Conservation (phyloP, 2,797 vertebrate genomes). For the Percopsis omiscomaycus region DNA sequence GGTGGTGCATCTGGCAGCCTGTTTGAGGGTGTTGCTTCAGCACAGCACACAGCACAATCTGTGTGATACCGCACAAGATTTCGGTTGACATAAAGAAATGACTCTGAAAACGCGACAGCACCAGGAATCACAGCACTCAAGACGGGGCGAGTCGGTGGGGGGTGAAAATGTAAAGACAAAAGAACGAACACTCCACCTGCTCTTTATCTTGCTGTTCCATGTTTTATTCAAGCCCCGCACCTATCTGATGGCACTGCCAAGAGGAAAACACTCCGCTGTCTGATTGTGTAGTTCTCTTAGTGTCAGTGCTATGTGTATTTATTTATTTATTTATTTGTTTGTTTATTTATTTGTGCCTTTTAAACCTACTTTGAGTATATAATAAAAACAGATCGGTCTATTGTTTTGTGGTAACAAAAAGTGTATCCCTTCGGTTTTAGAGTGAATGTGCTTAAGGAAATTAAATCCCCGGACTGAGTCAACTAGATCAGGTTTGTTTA, state of each 20-base stretch:
- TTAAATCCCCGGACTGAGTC: slow-evolving; percentile 5
- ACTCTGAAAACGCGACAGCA: slow-evolving; percentile 21
- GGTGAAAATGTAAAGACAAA: not conserved
- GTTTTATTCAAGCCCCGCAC: slow-evolving; percentile 40
- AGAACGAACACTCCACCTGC: slow-evolving; percentile 9
- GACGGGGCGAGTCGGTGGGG: slow-evolving; percentile 1
- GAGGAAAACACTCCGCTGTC: slow-evolving; percentile 41
- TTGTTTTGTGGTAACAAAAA: slow-evolving; percentile 39
- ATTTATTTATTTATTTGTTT: slow-evolving; percentile 26
- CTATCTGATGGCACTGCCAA: slow-evolving; percentile 35
- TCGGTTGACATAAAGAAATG: slow-evolving; percentile 33
- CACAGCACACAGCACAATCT: slow-evolving; percentile 27
- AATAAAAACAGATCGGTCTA: slow-evolving; percentile 39
- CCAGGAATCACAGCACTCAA: slow-evolving; percentile 9
- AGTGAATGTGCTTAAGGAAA: slow-evolving; percentile 13
- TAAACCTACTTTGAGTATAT: slow-evolving; percentile 32
- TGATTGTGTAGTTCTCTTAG: slow-evolving; percentile 49
- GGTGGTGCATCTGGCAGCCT: slow-evolving; percentile 13
- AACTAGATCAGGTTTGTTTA: slow-evolving; percentile 32
- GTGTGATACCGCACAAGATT: slow-evolving; percentile 26
- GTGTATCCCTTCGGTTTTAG: slow-evolving; percentile 27
- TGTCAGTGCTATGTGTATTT: slow-evolving; percentile 21
- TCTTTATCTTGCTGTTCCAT: slow-evolving; percentile 20
- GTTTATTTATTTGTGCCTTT: not conserved
- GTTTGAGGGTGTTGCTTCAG: slow-evolving; percentile 17